Base-by-base conservation (phyloP, 1,140 invertebrate genomes). In the Camponotus floridanus region DNA sequence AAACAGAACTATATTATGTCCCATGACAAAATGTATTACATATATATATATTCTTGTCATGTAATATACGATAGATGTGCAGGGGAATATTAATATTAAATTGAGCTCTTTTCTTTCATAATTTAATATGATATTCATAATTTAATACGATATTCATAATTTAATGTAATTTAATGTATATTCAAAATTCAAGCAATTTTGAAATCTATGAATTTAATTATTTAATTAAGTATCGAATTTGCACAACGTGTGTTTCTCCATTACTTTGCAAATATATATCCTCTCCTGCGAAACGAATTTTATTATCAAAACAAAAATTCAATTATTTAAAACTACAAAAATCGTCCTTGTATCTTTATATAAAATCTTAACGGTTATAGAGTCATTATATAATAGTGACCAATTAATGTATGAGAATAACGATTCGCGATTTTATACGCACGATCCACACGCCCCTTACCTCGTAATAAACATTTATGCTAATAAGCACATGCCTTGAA, bases 401-500 rank as follows among this genome's bases (percentile, higher is more conserved):
- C 26, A 42, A 36, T 33, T 48, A n/a, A 76, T 42, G 36, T 26
- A 5, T 8, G 36, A 76, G 13, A 11, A 42, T 64, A n/a, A 55
- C 31, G 13, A 68, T 15, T 57, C 9, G n/a, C 9, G 39, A 74
- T 61, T 61, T 65, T 21, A 42, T 51, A 51, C 48, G 45, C 45
- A 13, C 45, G 45, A 48, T 73, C 67, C 79, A 74, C 68, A 83
- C 68, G 42, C 36, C 68, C 68, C 39, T 83, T 61, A 83, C 39
- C 13, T 33, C 15, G n/a, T 33, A 8, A 59, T 13, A 15, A 88
- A 80, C 36, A 64, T 73, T 51, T 61, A 83, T 80, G 42, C 55
- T 59, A 90, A 61, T 91, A 91, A 51, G 90, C 91, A 91, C 91
- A 93, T 93, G 93, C 93, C 92, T 92, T 87, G 92, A 94, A 92